phyloP scores from a whole-genome alignment of 2,888 invertebrate species.

The Agrotis clavis region DNA sequence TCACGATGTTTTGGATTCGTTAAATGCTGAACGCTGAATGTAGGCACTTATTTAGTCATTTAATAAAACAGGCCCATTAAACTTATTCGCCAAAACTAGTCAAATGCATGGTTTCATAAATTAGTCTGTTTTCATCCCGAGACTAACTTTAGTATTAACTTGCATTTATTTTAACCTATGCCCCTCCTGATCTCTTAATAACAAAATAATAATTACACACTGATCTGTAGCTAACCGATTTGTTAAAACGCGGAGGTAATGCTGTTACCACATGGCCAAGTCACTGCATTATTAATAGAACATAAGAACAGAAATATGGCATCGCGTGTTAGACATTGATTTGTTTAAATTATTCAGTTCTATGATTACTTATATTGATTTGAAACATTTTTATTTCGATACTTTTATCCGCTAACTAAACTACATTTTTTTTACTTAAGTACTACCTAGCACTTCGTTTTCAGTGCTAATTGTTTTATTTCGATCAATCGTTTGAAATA shows the following conservation, averaged over 20 bases:
- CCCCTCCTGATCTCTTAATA: conserved; percentile 40
- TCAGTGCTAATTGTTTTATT: too few relatives aligned
- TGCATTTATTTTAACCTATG: conserved; percentile 29
- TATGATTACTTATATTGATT: conserved; percentile 9
- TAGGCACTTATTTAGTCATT: background rate
- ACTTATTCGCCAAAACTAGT: conserved; percentile 5
- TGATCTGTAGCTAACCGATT: background rate
- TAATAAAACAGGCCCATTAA: background rate
- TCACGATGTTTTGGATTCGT: too few relatives aligned
- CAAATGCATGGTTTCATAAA: background rate
- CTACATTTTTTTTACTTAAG: too few relatives aligned
- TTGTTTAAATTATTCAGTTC: conserved; percentile 11
- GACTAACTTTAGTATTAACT: conserved; percentile 25
- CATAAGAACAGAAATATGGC: background rate
- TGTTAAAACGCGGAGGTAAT: background rate
- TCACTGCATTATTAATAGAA: conserved; percentile 44
- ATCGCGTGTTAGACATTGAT: conserved; percentile 41
- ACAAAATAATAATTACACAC: conserved; percentile 25
- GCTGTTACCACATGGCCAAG: conserved; percentile 7
- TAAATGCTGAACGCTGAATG: too few relatives aligned
- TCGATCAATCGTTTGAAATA: too few relatives aligned
- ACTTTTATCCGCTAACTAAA: too few relatives aligned
- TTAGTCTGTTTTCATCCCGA: conserved; percentile 2
- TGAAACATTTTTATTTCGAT: too few relatives aligned
- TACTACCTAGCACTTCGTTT: too few relatives aligned